Evolutionary conservation across 2,113 vertebrate genomes (phyloP).

Genomic region (Poicephalus meyeri): DNA sequence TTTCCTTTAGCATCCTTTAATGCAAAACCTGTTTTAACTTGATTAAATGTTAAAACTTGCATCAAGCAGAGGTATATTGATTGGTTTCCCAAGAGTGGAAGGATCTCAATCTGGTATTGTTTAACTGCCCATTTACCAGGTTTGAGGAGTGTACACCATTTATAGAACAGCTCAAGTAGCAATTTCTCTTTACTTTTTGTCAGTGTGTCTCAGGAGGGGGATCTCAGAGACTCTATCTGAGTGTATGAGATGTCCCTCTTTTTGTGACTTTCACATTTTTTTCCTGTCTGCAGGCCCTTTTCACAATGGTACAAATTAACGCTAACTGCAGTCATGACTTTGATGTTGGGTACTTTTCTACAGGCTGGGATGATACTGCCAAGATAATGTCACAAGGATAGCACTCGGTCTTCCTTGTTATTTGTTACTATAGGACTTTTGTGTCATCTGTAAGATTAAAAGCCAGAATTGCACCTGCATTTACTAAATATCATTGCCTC

Average conservation of each 20-base stretch:
- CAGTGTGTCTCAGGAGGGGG: not conserved
- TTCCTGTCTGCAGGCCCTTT: not conserved
- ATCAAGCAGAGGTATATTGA: not conserved
- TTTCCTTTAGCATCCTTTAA: not conserved
- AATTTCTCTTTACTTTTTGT: not conserved
- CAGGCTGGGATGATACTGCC: not conserved
- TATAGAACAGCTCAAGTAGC: not conserved
- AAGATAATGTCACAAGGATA: not conserved
- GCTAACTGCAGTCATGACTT: not conserved
- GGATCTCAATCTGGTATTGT: not conserved
- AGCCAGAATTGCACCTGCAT: not conserved
- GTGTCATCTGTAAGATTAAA: not conserved
- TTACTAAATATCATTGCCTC: not conserved
- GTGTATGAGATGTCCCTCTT: not conserved
- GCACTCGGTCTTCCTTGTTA: not conserved
- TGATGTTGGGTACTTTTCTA: not conserved
- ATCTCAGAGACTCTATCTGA: not conserved
- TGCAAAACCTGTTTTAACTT: not conserved
- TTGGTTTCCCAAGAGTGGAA: not conserved
- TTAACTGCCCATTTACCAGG: not conserved
- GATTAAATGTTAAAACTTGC: not conserved
- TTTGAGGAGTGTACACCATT: not conserved
- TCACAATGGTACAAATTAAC: not conserved
- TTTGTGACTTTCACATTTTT: not conserved
- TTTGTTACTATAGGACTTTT: not conserved